phyloP scores from a whole-genome alignment of 2,888 invertebrate species.

The Germaria angustata region DNA sequence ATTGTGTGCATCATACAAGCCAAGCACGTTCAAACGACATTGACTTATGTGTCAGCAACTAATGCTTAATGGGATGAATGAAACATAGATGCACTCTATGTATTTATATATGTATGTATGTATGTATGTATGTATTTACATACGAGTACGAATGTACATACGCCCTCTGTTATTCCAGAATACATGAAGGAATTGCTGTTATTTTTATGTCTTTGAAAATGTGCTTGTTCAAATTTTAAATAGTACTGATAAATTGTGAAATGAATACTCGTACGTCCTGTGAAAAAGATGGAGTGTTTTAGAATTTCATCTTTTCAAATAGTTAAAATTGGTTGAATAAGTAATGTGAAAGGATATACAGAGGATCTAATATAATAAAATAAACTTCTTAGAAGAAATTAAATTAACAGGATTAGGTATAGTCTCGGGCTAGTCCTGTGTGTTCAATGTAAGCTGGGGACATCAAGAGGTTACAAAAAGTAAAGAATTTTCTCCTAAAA shows the following conservation, averaged over 20 bases:
- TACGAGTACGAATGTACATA: too few species aligned
- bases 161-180: constrained; percentile 1
- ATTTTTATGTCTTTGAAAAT: neutral
- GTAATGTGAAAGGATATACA: neutral
- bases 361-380: neutral
- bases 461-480: too few species aligned
- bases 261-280: neutral
- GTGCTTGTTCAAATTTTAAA: constrained; percentile 1
- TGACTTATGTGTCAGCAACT: constrained; percentile 56
- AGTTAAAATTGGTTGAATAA: constrained; percentile 1
- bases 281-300: neutral
- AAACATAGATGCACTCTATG: constrained; percentile 15
- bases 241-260: neutral
- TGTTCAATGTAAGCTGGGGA: too few species aligned
- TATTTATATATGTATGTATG: neutral
- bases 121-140: neutral
- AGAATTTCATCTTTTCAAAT: neutral
- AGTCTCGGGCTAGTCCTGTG: too few species aligned
- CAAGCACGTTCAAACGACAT: constrained; percentile 60
- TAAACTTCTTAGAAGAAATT: neutral
- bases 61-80: constrained; percentile 30
- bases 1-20: constrained; percentile 30
- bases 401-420: too few species aligned
- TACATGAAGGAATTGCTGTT: constrained; percentile 22
- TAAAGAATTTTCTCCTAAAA: too few species aligned